Percentiles rank a stretch among this genome's conserved stretches.
These are phyloP conservation scores for Pseudochromis fuscus DNA, from an alignment of 2,797 vertebrate genomes.

Conservation along the genomic window DNA sequence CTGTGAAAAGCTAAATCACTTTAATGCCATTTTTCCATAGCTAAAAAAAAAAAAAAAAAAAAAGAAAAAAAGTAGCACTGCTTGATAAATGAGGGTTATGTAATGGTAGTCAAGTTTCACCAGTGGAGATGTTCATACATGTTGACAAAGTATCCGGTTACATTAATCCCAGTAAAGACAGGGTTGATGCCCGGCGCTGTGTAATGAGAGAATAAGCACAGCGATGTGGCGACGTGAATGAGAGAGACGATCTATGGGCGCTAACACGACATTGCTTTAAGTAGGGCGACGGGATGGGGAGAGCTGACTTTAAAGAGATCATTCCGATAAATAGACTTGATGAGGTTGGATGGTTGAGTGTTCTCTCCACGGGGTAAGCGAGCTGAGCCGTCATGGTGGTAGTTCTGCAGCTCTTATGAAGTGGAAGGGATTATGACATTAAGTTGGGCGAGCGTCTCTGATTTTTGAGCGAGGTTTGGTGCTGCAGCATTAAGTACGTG, in stretches of 20 bases:
- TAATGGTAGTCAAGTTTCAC: slow-evolving; percentile 62
- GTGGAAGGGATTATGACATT: slow-evolving; percentile 77
- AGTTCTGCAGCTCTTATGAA: slow-evolving; percentile 69
- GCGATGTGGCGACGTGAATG: slow-evolving; percentile 68
- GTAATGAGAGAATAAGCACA: slow-evolving; percentile 73
- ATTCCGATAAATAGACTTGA: slow-evolving; percentile 81
- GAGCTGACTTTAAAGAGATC: slow-evolving; percentile 78
- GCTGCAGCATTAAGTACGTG: slow-evolving; percentile 52
- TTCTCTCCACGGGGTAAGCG: slow-evolving; percentile 62
- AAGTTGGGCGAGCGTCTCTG: slow-evolving; percentile 68
- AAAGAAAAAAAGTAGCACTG: slow-evolving; percentile 32
- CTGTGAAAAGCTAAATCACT: slow-evolving; percentile 22
- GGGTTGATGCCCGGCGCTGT: slow-evolving; percentile 60
- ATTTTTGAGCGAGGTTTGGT: slow-evolving; percentile 58
- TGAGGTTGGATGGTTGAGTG: slow-evolving; percentile 78
- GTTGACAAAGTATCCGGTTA: slow-evolving; percentile 81
- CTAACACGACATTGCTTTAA: slow-evolving; percentile 77
- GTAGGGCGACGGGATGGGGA: slow-evolving; percentile 76
- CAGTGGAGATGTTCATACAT: slow-evolving; percentile 76
- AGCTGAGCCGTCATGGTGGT: slow-evolving; percentile 70
- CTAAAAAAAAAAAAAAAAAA: slow-evolving; percentile 24
- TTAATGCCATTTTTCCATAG: slow-evolving; percentile 28
- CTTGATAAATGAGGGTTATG: slow-evolving; percentile 64
- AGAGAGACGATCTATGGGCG: slow-evolving; percentile 59
- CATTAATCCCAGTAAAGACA: slow-evolving; percentile 73